Evolutionary conservation across 2,797 vertebrate species (phyloP).

Genomic region (Scolopax bukidnonensis): DNA sequence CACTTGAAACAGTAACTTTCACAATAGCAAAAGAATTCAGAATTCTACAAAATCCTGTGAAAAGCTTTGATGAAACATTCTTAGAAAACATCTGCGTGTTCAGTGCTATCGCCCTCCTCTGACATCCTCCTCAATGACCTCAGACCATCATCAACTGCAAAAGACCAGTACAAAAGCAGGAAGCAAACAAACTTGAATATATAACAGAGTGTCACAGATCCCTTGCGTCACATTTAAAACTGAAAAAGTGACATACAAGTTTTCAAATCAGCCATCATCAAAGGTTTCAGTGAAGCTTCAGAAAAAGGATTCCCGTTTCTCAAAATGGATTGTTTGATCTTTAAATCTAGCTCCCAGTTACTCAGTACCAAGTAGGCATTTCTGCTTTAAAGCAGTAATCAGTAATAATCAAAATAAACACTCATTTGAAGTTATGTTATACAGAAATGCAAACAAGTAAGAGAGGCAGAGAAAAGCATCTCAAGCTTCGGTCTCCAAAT

Average conservation of each 20-base stretch:
- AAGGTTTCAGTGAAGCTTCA: background rate
- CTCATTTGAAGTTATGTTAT: background rate
- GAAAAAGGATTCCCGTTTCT: background rate
- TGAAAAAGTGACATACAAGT: background rate
- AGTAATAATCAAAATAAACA: background rate
- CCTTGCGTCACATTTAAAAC: background rate
- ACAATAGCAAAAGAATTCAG: background rate
- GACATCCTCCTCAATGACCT: background rate
- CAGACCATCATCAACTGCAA: background rate
- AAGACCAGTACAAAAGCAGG: background rate
- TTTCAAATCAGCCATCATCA: background rate
- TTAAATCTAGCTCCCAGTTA: background rate
- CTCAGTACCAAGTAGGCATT: background rate
- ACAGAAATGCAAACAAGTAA: background rate
- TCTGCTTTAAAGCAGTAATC: background rate
- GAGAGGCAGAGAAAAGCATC: background rate
- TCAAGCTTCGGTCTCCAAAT: background rate
- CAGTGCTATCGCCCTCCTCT: background rate
- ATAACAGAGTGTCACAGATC: background rate
- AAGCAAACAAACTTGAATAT: background rate
- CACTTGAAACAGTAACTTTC: background rate
- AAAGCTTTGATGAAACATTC: background rate
- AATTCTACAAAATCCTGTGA: background rate
- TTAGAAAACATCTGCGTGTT: background rate
- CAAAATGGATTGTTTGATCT: background rate